Evolutionary conservation across 2,888 invertebrate genomes (phyloP), one percentile per base, ranked within the genome.

Genomic region (Oxyscelio sp.): DNA sequence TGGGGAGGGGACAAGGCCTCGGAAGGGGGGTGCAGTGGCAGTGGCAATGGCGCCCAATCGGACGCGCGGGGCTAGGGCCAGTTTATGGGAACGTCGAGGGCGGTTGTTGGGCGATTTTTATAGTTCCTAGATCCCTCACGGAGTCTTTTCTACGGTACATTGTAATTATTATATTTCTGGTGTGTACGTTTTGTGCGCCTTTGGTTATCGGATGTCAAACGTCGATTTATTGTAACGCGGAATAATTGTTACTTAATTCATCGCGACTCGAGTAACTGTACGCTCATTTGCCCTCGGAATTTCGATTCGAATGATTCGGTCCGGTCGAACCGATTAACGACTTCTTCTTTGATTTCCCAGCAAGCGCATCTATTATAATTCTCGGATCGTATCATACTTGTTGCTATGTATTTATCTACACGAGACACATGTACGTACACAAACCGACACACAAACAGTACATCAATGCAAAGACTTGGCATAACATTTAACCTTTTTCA

Each of bases 361-460:
- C 73, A 59, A 80, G 79, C 79, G 65, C 73, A 59, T 80, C 56
- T 73, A 63, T 71, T 54, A 19, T 66, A 58, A 56, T 80, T 65
- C 43, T 79, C 65, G 71, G 50, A 79, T 73, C 58, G 73, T 74
- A 68, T 74, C 68, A 77, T 78, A 83, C 83, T 83, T 78, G 78
- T 78, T 83, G 27, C 71, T 61, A 68, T 61, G 78, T 78, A 71
- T 61, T 73, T 71, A 78, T 83, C 78, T 61, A 75, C 45, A 63
- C 56, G 48, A 34, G 66, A 71, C 59, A 71, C 71, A 71, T 79
- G 80, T 80, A 70, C 78, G 77, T 68, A 85, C 78, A 77, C 52
- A 78, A 70, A 82, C 77, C 56, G 56, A 58, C 61, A 82, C 74
- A 83, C 40, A 54, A 78, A 85, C 70, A 66, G 65, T 70, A 75